Conservation (phyloP, 2,113 vertebrate genomes). For the Engystomops pustulosus region DNA sequence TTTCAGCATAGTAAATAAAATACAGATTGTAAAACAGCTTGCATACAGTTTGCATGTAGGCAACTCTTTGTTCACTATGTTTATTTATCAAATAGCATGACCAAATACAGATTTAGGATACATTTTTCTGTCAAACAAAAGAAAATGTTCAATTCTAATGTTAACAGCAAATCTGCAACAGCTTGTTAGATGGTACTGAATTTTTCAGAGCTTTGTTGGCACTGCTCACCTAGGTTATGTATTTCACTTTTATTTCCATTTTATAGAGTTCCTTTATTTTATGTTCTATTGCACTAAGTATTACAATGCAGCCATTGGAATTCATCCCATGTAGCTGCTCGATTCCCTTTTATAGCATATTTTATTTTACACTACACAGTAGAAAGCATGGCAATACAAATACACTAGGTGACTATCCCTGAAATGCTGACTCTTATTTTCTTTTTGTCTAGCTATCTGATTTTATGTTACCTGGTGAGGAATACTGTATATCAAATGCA, state of each 20-base stretch:
- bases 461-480: conserved; percentile 23
- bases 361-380: conserved; percentile 42
- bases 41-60: no score
- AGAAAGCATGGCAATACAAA: conserved; percentile 28
- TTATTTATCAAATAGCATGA: neutral
- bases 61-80: no score
- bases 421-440: conserved; percentile 43
- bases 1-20: no score
- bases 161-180: neutral
- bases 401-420: conserved; percentile 10
- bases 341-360: conserved; percentile 44
- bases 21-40: no score
- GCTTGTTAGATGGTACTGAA: neutral
- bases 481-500: conserved; percentile 41
- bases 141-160: neutral
- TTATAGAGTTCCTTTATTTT: conserved; percentile 50
- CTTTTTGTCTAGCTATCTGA: conserved; percentile 37
- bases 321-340: conserved; percentile 20
- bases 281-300: conserved; percentile 35
- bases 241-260: conserved; percentile 38
- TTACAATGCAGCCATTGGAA: conserved; percentile 21
- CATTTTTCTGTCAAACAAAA: neutral
- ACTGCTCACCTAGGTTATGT: conserved; percentile 14
- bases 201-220: neutral
- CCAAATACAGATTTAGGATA: no score